Evolutionary conservation across 2,888 invertebrate species (phyloP).

Genomic region (Cabera pusaria): DNA sequence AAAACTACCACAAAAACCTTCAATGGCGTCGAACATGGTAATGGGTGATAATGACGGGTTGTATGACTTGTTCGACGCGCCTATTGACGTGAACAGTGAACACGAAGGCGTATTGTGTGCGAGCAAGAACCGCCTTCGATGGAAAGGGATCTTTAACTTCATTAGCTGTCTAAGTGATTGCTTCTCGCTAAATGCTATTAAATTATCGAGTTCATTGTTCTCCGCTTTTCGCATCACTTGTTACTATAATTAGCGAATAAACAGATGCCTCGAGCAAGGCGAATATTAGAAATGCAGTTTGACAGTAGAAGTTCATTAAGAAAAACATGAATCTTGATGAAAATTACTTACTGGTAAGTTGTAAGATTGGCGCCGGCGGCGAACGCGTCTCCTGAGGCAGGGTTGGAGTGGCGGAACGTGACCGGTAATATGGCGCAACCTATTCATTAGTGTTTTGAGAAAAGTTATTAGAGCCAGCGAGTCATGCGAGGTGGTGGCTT

Average conservation of each 20-base stretch:
- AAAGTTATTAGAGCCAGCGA: constrained; percentile 71
- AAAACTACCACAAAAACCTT: constrained; percentile 45
- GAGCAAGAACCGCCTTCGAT: neutral
- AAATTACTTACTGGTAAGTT: constrained; percentile 67
- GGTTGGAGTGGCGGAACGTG: constrained; percentile 70
- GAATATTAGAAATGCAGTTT: constrained; percentile 36
- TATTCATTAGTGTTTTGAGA: constrained; percentile 81
- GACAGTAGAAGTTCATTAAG: constrained; percentile 47
- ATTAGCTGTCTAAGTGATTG: constrained; percentile 2
- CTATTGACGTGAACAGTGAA: constrained; percentile 3
- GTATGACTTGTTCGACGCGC: constrained; percentile 9
- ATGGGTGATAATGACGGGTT: constrained; percentile 19
- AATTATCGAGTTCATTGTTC: constrained; percentile 5
- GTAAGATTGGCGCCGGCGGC: constrained; percentile 58
- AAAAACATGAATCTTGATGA: constrained; percentile 63
- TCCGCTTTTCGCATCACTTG: neutral
- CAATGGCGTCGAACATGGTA: constrained; percentile 37
- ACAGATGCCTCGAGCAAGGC: constrained; percentile 23
- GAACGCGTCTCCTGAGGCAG: constrained; percentile 23
- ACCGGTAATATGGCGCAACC: constrained; percentile 72
- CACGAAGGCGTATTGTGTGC: constrained; percentile 4
- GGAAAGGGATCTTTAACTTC: too few species aligned
- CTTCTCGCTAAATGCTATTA: constrained; percentile 1
- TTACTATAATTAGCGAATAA: constrained; percentile 5
- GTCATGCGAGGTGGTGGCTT: constrained; percentile 53